Base-by-base conservation (phyloP, 2,113 vertebrate genomes). In the Rallus limicola region DNA sequence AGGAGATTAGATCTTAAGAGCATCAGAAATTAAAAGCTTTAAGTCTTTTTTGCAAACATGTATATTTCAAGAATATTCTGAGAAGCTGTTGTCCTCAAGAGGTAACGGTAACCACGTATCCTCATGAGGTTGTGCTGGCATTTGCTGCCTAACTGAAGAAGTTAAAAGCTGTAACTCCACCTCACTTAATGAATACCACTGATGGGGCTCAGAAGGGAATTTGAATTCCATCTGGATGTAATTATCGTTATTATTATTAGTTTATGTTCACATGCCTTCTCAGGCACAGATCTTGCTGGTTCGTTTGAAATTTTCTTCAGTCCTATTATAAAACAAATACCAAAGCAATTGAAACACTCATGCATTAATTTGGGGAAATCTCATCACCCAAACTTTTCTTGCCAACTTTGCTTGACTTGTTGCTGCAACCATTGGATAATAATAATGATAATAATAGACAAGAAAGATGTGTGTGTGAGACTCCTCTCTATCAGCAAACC, bases 21-120 rank as follows among this genome's bases (percentile, higher is more conserved):
- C 52, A 85, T 16, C 9, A 85, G 55, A 96, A 97, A 94, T 85
- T 76, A 91, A 95, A 90, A 92, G 65, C 62, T 71, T 56, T 76
- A 92, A 56, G 38, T 92, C 75, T 80, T 95, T 46, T 71, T 82
- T 89, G 78, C 84, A 92, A 82, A 65, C 16, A 38, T 19, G 25
- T 16, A 34, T 63, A 24, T 95, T 92, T 88, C 31, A 67, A 38
- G 46, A 59, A 38, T 80, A 16, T 15, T 67, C 18, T 86, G 75
- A 77, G 46, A 69, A 85, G 29, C 31, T 75, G 18, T 12, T 90
- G 68, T 93, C 78, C 71, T 78, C 64, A 42, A 44, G 79, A 83
- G 26, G 68, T 31, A 75, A n/a, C 0, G 4, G 5, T 16, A 86
- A 68, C 38, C 29, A 33, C 20, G 4, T 13, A 46, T 50, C 9